A percentile compares a stretch with the other conserved stretches of the same genome.
phyloP scores from a whole-genome alignment of 2,113 vertebrate species.

The Oophaga pumilio region DNA sequence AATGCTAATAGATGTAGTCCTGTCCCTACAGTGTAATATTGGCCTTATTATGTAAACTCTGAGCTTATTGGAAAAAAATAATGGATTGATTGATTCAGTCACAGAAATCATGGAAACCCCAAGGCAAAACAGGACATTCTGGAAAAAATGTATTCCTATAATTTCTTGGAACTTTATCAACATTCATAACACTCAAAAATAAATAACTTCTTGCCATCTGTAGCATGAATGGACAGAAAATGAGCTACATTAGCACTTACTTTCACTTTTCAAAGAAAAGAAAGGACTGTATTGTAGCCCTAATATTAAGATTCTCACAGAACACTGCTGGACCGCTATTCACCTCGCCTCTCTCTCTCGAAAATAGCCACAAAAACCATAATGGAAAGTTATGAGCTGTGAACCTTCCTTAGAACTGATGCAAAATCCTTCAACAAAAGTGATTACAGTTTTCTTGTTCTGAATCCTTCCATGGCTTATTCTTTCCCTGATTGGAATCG shows the following conservation, averaged over 20 bases:
- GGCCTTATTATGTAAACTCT: background rate
- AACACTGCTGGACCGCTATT: background rate
- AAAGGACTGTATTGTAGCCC: background rate
- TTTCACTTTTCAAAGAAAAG: background rate
- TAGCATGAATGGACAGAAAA: background rate
- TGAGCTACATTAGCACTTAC: background rate
- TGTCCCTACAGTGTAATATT: too few relatives aligned
- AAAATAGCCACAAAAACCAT: slow-evolving; percentile 4
- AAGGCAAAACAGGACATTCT: background rate
- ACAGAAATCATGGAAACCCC: background rate
- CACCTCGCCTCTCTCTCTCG: background rate
- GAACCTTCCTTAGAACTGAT: background rate
- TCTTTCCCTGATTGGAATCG: slow-evolving; percentile 5
- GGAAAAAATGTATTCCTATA: background rate
- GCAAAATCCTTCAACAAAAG: slow-evolving; percentile 23
- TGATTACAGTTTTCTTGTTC: slow-evolving; percentile 1
- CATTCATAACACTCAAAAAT: background rate
- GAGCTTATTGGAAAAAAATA: background rate
- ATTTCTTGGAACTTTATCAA: background rate
- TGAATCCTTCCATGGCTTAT: background rate
- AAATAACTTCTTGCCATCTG: background rate
- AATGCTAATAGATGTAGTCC: too few relatives aligned
- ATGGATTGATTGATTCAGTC: background rate
- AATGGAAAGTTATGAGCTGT: slow-evolving; percentile 1
- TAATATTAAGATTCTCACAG: background rate